phyloP scores from a whole-genome alignment of 2,797 vertebrate species.

The Distichodus sexfasciatus region DNA sequence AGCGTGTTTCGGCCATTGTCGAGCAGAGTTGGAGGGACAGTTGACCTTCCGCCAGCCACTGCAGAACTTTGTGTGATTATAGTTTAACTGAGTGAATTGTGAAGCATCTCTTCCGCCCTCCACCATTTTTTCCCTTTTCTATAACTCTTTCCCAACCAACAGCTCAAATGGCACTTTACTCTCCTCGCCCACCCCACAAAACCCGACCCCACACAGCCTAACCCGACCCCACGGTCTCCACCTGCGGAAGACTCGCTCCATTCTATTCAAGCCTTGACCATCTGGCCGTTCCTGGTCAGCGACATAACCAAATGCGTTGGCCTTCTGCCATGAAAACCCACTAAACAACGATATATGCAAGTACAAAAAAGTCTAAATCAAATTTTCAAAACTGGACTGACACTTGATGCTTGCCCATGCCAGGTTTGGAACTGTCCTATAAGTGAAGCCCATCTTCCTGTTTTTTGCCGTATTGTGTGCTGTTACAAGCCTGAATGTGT shows the following conservation, averaged over 20 bases:
- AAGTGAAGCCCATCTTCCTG: background rate
- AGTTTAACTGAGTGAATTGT: conserved; percentile 38
- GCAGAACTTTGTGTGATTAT: conserved; percentile 46
- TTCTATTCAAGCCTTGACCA: conserved; percentile 32
- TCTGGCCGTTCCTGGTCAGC: conserved; percentile 23
- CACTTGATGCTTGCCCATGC: conserved; percentile 20
- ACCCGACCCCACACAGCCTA: background rate
- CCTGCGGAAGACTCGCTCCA: conserved; percentile 8
- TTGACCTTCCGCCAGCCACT: conserved; percentile 73
- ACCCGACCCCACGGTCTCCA: background rate
- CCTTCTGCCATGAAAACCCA: conserved; percentile 38
- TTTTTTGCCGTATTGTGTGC: conserved; percentile 32
- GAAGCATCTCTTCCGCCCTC: background rate
- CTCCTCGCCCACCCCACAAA: background rate
- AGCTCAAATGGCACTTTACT: conserved; percentile 41
- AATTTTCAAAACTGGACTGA: too few relatives aligned
- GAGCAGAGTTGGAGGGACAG: conserved; percentile 99
- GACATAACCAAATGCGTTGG: conserved; percentile 29
- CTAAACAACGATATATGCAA: conserved; percentile 37
- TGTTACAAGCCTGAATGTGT: conserved; percentile 40
- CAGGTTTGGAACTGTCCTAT: conserved; percentile 20
- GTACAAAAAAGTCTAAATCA: too few relatives aligned
- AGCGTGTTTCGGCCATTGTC: conserved; percentile 96
- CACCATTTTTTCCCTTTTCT: background rate
- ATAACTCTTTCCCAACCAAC: background rate